These are phyloP conservation scores for Cataglyphis albicans DNA, from an alignment of 2,888 invertebrate species.

Conservation along the genomic window DNA sequence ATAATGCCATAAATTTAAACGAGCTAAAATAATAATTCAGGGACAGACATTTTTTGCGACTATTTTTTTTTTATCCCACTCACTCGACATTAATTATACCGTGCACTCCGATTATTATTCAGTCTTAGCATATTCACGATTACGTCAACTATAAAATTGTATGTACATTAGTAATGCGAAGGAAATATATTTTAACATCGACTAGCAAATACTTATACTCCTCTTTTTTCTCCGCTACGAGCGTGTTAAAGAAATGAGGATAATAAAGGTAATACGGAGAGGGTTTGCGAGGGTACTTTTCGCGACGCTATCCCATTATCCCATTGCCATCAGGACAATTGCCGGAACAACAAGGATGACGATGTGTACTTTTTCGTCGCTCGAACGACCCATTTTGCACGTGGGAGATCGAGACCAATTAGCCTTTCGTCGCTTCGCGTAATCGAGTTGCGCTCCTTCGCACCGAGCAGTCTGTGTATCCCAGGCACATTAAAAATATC, in stretches of 20 bases:
- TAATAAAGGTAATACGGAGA: constrained; percentile 7
- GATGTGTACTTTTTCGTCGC: constrained; percentile 3
- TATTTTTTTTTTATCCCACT: background rate
- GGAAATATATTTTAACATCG: background rate
- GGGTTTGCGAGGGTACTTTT: constrained; percentile 34
- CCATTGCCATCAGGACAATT: constrained; percentile 51
- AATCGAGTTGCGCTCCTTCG: constrained; percentile 26
- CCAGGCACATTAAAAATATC: constrained; percentile 29
- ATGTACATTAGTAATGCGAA: background rate
- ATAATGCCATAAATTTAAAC: constrained; percentile 18
- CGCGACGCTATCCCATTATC: constrained; percentile 44
- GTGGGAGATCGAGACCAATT: constrained; percentile 33
- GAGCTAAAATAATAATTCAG: background rate
- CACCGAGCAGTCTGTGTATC: constrained; percentile 15
- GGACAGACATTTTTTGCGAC: background rate
- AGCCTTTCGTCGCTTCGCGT: constrained; percentile 39
- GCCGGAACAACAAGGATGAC: constrained; percentile 23
- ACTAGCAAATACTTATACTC: background rate
- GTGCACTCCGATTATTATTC: background rate
- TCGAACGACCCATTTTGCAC: constrained; percentile 25
- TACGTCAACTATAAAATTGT: background rate
- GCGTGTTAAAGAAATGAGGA: background rate
- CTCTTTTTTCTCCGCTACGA: background rate
- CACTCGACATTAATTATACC: background rate
- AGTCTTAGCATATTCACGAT: background rate